Conservation (phyloP, 1,140 invertebrate genomes). For the Pseudomyrmex gracilis region DNA sequence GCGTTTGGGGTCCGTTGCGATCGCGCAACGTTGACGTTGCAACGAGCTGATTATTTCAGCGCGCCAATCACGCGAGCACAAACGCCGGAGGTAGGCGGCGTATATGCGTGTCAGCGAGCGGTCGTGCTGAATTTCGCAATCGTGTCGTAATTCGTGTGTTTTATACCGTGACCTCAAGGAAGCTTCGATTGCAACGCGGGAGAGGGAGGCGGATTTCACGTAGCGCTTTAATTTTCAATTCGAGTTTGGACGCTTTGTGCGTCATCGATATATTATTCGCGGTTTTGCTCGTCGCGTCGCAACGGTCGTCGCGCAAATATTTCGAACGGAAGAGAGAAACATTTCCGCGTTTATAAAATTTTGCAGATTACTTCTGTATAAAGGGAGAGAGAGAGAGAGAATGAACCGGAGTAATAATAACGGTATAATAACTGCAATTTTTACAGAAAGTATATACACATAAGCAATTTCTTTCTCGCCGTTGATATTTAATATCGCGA, state of each 20-base stretch:
- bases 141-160: conserved; percentile 48
- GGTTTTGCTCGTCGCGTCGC: neutral
- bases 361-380: neutral
- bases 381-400: neutral
- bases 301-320: neutral
- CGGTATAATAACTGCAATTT: too few species aligned
- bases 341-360: neutral
- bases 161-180: conserved; percentile 25
- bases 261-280: conserved; percentile 18
- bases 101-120: conserved; percentile 46
- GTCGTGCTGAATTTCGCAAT: conserved; percentile 58
- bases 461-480: neutral
- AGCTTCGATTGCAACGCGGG: neutral
- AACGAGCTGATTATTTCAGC: conserved; percentile 68
- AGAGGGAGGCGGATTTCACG: neutral
- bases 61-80: conserved; percentile 68
- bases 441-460: neutral
- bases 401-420: neutral
- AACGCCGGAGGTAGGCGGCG: conserved; percentile 42
- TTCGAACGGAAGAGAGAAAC: neutral
- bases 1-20: conserved; percentile 48
- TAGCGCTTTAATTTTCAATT: conserved; percentile 11
- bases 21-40: conserved; percentile 68
- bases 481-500: neutral
- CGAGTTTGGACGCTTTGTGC: conserved; percentile 13